These are phyloP conservation scores for Cenopis cana DNA, from an alignment of 2,888 invertebrate genomes.

Conservation along the genomic window DNA sequence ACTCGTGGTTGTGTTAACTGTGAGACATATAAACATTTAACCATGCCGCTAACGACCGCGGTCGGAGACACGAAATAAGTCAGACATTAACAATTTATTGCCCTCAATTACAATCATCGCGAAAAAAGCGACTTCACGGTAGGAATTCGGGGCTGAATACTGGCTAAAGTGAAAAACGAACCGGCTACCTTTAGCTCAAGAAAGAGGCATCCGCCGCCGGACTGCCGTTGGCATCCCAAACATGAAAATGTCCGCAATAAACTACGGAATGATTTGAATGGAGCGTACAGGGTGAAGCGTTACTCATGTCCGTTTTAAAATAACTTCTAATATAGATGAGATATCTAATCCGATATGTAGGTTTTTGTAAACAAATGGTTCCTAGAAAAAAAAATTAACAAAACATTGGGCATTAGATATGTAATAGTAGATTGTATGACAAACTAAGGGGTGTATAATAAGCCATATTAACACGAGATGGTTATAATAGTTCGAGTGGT, in stretches of 20 bases:
- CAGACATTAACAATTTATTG: conserved; percentile 78
- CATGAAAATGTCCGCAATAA: conserved; percentile 84
- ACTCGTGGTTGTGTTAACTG: conserved; percentile 66
- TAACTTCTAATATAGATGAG: background rate
- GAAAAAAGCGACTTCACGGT: conserved; percentile 70
- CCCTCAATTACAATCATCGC: conserved; percentile 80
- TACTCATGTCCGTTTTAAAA: background rate
- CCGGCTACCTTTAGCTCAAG: conserved; percentile 76
- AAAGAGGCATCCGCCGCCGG: conserved; percentile 76
- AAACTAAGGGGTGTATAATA: no score
- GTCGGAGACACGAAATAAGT: conserved; percentile 67
- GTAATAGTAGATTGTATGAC: background rate
- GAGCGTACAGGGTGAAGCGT: conserved; percentile 53
- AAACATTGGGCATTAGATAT: background rate
- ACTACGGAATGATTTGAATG: conserved; percentile 84
- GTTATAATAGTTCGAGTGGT: no score
- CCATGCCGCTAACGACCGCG: conserved; percentile 67
- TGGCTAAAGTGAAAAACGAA: conserved; percentile 74
- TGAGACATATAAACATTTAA: conserved; percentile 72
- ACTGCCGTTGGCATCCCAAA: conserved; percentile 75
- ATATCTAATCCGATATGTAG: background rate
- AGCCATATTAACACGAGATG: no score
- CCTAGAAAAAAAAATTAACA: background rate
- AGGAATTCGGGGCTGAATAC: conserved; percentile 76
- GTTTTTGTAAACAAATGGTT: background rate